Evolutionary conservation across 1,140 invertebrate genomes (phyloP), one percentile per base, ranked within the genome.

Genomic region (Drosophila auraria): DNA sequence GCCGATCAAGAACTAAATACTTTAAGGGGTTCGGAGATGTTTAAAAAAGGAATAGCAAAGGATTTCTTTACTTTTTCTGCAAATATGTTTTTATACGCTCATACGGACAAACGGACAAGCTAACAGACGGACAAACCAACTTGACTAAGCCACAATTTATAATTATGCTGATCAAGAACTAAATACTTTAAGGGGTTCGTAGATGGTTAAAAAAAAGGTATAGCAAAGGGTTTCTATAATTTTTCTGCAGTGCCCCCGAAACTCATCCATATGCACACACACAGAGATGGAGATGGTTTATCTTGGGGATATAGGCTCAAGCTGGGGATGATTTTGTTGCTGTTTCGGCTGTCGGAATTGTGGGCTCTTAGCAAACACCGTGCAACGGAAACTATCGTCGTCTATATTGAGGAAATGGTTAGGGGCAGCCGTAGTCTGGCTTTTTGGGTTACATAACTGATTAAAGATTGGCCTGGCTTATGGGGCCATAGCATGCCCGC

Each of bases 301-400:
- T 60, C 56, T 60, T 40, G 66, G 68, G 51, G 20, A 73, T 60
- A 51, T 42, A 38, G 66, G 53, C 68, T 20, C 45, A 25, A 11
- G 17, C 62, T 25, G 25, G 63, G 73, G 63, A 61, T 70, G 75
- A 44, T 45, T 79, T 42, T 42, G 59, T 71, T 45, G 50, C 63
- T 51, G 38, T 56, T 57, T 57, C 36, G 54, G 33, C 36, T 64
- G 62, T 30, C 33, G 68, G 33, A 57, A 69, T 54, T 71, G 68
- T 71, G 68, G 64, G 17, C 68, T 69, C 15, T 68, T 47, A 62
- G 68, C 69, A 86, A 86, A 86, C 78, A 75, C 44, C 54, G 44
- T 53, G 66, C 42, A 72, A 84, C 73, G 69, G 74, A 75, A 84
- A 82, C 73, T 82, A 74, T 83, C 77, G 74, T 86, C 77, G 23